Evolutionary conservation across 2,888 invertebrate genomes (phyloP), one percentile per base, ranked within the genome.

Genomic region (Heliconius hortense): DNA sequence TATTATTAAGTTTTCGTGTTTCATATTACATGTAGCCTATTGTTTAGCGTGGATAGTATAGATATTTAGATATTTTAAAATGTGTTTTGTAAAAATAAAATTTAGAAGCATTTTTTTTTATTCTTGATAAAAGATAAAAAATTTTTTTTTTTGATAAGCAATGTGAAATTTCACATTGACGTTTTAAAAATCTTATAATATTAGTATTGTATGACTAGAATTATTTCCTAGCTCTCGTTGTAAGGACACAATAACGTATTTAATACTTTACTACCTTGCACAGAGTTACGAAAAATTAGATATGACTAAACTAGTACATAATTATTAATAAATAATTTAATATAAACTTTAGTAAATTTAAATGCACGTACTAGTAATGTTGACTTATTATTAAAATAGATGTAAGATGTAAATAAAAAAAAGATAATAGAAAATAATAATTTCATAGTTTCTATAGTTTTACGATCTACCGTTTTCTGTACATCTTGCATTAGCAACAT

Each of bases 401-500:
- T 59, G 4, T 59, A 24, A 4, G 24, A 24, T 11, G 10, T 11
- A 2, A 26, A 26, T 26, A 59, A 24, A 24, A 60, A 26, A 28
- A 7, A 60, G 1, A n/a, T 31, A 21, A n/a, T 2, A 0, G 5
- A 18, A 35, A 35, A 35, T 13, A 21, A 15, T 24, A n/a, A 43
- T 10, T 28, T 21, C 28, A n/a, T 48, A 28, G 2, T 28, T 53
- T 28, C 31, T 13, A 56, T 69, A 28, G 8, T 56, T 56, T 31
- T 56, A n/a, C 69, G 69, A 56, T 15, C 11, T 10, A 31, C 43
- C 62, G 31, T 68, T 59, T 67, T 67, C 31, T 53, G 63, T 69
- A 63, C 62, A 73, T 43, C 62, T 68, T 68, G n/a, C 21, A 26
- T 18, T 48, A 48, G 48, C 68, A 48, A 73, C 69, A 76, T 74